phyloP scores from a whole-genome alignment of 2,888 invertebrate species.

The Metalampra italica region DNA sequence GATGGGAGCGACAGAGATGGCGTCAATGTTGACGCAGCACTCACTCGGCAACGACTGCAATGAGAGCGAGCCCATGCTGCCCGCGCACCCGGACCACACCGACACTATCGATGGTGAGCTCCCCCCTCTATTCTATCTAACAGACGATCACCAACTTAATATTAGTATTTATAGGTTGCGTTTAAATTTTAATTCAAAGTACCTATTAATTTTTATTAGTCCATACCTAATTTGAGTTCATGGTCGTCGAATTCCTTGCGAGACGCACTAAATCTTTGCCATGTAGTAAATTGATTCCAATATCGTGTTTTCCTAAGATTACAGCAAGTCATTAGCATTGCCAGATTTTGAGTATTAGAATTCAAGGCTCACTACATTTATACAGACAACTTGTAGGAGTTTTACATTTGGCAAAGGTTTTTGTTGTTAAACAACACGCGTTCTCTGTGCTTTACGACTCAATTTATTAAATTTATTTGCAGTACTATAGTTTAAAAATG shows the following conservation, averaged over 20 bases:
- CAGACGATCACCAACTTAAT: constrained; percentile 20
- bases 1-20: constrained; percentile 81
- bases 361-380: background rate
- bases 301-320: too few species aligned
- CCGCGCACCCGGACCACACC: constrained; percentile 83
- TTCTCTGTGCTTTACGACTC: background rate
- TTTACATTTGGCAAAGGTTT: constrained; percentile 2
- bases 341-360: background rate
- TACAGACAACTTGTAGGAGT: constrained; percentile 9
- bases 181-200: background rate
- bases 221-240: constrained; percentile 22
- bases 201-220: constrained; percentile 11
- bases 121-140: constrained; percentile 7
- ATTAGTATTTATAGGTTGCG: background rate
- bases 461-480: background rate
- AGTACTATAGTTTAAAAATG: constrained; percentile 10
- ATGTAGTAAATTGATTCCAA: background rate
- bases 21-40: constrained; percentile 80
- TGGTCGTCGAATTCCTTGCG: constrained; percentile 21
- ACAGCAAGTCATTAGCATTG: background rate
- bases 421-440: background rate
- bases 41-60: constrained; percentile 79
- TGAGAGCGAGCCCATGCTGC: constrained; percentile 79
- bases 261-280: constrained; percentile 9
- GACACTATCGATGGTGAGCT: constrained; percentile 88